Evolutionary conservation across 2,888 invertebrate genomes (phyloP).

Genomic region (Pachymerium ferrugineum): DNA sequence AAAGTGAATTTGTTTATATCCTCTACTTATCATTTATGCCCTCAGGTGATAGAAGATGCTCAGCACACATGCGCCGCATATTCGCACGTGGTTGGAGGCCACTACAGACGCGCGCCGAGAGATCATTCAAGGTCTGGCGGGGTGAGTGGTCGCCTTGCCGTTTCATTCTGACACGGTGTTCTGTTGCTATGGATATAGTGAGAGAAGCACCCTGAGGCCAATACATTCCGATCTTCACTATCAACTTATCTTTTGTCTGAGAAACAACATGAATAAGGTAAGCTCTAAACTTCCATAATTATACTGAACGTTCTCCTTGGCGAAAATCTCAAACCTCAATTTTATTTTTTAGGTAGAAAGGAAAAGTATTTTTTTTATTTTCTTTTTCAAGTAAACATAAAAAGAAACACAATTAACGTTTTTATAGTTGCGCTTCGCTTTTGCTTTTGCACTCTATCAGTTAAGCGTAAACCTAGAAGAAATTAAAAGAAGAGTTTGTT

Average conservation of each 20-base stretch:
- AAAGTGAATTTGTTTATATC: constrained; percentile 7
- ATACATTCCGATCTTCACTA: neutral
- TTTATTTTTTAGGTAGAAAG: too few species aligned
- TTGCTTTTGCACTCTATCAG: neutral
- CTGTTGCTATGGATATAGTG: constrained; percentile 14
- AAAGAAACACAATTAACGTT: neutral
- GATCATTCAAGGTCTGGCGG: constrained; percentile 22
- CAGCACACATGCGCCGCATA: constrained; percentile 16
- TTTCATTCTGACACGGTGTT: constrained; percentile 16
- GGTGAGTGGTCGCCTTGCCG: constrained; percentile 27
- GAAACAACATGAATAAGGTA: constrained; percentile 12
- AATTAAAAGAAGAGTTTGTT: neutral
- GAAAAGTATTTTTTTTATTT: neutral
- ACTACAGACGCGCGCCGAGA: constrained; percentile 19
- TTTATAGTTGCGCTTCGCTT: neutral
- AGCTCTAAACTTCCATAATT: too few species aligned
- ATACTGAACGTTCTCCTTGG: too few species aligned
- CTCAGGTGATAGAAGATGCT: constrained; percentile 12
- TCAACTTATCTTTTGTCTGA: constrained; percentile 10
- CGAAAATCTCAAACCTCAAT: too few species aligned
- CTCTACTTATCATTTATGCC: neutral
- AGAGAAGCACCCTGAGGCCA: constrained; percentile 11
- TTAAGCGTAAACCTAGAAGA: neutral
- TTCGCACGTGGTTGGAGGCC: constrained; percentile 25
- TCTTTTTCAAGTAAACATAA: neutral